Base-by-base conservation (phyloP, 2,888 invertebrate genomes). In the Tetragonula carbonaria region DNA sequence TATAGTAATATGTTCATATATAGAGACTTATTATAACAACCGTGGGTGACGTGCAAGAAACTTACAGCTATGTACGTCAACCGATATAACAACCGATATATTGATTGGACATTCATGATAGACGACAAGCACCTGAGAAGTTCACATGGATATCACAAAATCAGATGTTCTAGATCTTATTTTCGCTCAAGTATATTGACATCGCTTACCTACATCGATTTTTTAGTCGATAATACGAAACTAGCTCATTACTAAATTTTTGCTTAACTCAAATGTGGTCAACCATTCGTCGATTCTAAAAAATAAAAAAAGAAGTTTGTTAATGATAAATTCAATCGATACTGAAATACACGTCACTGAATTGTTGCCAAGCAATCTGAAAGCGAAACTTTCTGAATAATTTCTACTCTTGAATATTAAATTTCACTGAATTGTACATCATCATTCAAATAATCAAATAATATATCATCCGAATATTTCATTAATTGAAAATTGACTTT, bases 41-140 rank as follows among this genome's bases (percentile, higher is more conserved):
- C 8, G 63, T 53, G 68, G 57, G 55, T 88, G 88, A 88, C 88
- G 88, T 82, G 89, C 68, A 80, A 82, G 74, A 80, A 87, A 89
- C 82, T 89, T 82, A 74, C 8, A 53, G 16, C 57, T 59, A 59
- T 68, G 71, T 88, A 89, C 88, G 89, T 88, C 88, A 88, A 80
- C 72, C 77, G 51, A 55, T 70, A 57, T 68, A 73, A 74, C 78
- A 75, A 70, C 71, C 86, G 76, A 84, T 87, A 78, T 87, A 89
- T 88, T 81, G 89, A 88, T 87, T 83, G 62, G 63, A 67, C 74
- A 70, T 78, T 84, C 79, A 88, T 67, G 81, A 70, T 68, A 73
- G 73, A 59, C 71, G 78, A 78, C 87, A 57, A 77, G 38, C 81
- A 81, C 77, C 84, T 80, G 84, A 81, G 50, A 87, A 77, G 75